Evolutionary conservation across 1,140 invertebrate genomes (phyloP), one percentile per base, ranked within the genome.

Genomic region (Hyphantria cunea): DNA sequence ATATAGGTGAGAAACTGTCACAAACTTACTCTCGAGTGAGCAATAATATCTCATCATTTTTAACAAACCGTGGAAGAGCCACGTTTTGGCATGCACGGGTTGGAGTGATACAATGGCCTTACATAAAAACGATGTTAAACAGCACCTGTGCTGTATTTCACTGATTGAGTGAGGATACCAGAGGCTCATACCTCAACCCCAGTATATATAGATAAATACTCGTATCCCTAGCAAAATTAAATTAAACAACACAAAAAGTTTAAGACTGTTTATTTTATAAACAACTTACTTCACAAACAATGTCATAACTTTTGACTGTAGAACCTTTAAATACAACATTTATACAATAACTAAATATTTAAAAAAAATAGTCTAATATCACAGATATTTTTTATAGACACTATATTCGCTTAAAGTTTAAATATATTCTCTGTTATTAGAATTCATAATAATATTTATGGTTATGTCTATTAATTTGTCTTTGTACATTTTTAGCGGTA

Each of bases 181-280:
- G n/a, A n/a, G n/a, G n/a, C n/a, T n/a, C n/a, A n/a, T n/a, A n/a
- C n/a, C n/a, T n/a, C n/a, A n/a, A n/a, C n/a, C n/a, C n/a, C n/a
- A n/a, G n/a, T n/a, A n/a, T n/a, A n/a, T 25, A 3, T 25, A 5
- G 17, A 5, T 25, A n/a, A n/a, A 25, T 25, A 25, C 17, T 25
- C 5, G 17, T 25, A 25, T 25, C 17, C 5, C 17, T 25, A 25
- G 5, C 17, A 25, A 25, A 25, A 25, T 3, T 1, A 25, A 25
- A 25, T 25, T 1, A 25, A 25, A 25, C 17, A 25, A 25, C 17
- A 25, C 17, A 25, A 74, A 74, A 70, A 39, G 78, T 75, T 66
- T 15, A 73, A 65, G 76, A 76, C 84, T 83, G 84, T 89, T 85
- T 89, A 89, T 89, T 89, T 80, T 37, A 86, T 89, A 89, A 89